Percentiles rank a stretch among this genome's conserved stretches.
Conservation (phyloP, 2,113 vertebrate species). For the Syngnathoides biaculeatus region DNA sequence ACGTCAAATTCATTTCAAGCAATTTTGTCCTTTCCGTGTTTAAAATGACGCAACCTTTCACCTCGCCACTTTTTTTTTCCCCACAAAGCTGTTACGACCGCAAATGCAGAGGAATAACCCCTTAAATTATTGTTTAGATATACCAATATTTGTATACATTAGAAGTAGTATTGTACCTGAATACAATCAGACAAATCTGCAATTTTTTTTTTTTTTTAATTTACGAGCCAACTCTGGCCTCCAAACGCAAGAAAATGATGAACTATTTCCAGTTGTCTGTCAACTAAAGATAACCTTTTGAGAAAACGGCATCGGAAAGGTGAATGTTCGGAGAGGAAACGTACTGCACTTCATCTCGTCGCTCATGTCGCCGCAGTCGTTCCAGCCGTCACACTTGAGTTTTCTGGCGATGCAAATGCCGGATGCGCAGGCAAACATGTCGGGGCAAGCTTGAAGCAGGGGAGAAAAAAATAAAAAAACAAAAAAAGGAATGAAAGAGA, state of each 20-base stretch:
- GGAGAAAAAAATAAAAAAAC: background rate
- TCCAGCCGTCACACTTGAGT: slow-evolving; percentile 73
- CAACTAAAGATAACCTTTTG: background rate
- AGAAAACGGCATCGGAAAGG: background rate
- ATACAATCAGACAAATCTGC: too few species aligned
- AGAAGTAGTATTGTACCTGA: too few species aligned
- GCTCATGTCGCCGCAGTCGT: slow-evolving; percentile 76
- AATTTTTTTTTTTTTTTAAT: too few species aligned
- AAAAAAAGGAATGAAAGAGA: slow-evolving; percentile 3
- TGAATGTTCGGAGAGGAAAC: slow-evolving; percentile 14
- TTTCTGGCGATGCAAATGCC: slow-evolving; percentile 65
- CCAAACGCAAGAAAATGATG: background rate
- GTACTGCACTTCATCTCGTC: slow-evolving; percentile 73
- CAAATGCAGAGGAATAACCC: too few species aligned
- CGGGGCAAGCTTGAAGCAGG: slow-evolving; percentile 67
- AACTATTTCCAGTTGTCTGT: background rate
- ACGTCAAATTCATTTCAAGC: too few species aligned
- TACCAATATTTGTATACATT: too few species aligned
- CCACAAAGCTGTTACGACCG: too few species aligned
- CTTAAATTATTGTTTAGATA: too few species aligned
- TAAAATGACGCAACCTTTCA: too few species aligned
- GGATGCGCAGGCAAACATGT: slow-evolving; percentile 62
- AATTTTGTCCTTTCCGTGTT: too few species aligned
- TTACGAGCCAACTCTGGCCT: background rate
- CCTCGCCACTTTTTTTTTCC: too few species aligned